These are phyloP conservation scores for Apocrypta bakeri DNA, from an alignment of 1,140 invertebrate species.

Conservation along the genomic window DNA sequence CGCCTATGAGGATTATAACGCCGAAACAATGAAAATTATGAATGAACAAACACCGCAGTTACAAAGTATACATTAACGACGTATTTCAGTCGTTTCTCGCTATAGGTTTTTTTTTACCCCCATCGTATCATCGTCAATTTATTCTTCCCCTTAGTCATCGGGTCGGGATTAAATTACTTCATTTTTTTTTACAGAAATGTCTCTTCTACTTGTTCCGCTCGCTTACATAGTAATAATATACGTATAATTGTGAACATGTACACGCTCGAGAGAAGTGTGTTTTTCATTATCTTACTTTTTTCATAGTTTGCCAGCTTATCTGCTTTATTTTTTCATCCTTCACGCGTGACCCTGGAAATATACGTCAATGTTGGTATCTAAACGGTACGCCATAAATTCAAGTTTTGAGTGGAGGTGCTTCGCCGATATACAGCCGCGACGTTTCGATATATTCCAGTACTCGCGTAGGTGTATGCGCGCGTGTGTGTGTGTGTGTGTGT, in stretches of 20 bases:
- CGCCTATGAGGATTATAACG: neutral
- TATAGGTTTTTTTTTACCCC: neutral
- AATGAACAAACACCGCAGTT: neutral
- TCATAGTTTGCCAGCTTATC: neutral
- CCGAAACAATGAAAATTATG: neutral
- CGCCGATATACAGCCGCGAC: conserved; percentile 8
- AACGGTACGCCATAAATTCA: conserved; percentile 54
- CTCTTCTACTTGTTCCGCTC: conserved; percentile 28
- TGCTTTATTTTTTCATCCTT: neutral
- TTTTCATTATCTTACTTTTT: neutral
- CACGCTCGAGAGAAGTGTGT: conserved; percentile 60
- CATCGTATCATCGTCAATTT: neutral
- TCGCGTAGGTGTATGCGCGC: too few species aligned
- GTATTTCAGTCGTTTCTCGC: conserved; percentile 22
- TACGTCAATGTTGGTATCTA: conserved; percentile 59
- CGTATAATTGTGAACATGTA: conserved; percentile 56
- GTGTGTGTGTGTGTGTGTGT: too few species aligned
- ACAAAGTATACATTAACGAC: conserved; percentile 37
- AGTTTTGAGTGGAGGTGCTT: neutral
- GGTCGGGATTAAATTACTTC: neutral
- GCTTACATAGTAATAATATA: conserved; percentile 50
- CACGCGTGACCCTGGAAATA: conserved; percentile 61
- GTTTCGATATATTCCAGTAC: neutral
- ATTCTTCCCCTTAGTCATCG: neutral
- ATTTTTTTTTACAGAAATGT: conserved; percentile 44